Conservation (phyloP, 2,797 vertebrate genomes). For the Pyrocephalus nanus region DNA sequence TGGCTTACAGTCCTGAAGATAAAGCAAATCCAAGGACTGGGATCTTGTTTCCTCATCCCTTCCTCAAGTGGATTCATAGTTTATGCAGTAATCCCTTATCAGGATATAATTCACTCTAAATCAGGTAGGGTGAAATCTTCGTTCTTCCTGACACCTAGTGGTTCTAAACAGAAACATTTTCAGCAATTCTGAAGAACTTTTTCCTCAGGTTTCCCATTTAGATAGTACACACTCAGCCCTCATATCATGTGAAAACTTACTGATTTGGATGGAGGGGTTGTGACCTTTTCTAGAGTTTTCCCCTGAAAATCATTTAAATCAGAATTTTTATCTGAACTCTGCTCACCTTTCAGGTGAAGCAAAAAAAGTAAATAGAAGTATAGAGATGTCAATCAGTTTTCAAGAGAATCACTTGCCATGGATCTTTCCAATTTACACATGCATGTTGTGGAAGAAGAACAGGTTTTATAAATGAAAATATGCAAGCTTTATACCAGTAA, state of each 20-base stretch:
- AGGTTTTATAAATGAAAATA: not conserved
- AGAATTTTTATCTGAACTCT: not conserved
- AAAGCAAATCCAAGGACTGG: not conserved
- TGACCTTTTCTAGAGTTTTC: not conserved
- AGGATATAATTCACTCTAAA: not conserved
- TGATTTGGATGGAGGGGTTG: not conserved
- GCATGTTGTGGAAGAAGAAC: not conserved
- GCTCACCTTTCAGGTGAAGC: not conserved
- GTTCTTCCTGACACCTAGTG: conserved; percentile 73
- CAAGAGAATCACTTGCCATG: not conserved
- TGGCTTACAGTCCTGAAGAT: not conserved
- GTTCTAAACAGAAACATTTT: not conserved
- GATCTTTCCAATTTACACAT: not conserved
- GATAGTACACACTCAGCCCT: not conserved
- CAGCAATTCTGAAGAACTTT: not conserved
- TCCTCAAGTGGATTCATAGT: not conserved
- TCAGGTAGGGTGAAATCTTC: not conserved
- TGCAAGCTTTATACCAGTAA: not conserved
- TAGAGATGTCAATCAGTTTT: not conserved
- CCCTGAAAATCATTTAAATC: not conserved
- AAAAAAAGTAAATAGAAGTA: not conserved
- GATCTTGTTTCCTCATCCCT: not conserved
- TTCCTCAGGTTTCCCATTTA: fast-evolving
- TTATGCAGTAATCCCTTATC: not conserved
- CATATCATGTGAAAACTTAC: not conserved